phyloP scores from a whole-genome alignment of 2,888 invertebrate genomes.

The Drosophila mettleri region DNA sequence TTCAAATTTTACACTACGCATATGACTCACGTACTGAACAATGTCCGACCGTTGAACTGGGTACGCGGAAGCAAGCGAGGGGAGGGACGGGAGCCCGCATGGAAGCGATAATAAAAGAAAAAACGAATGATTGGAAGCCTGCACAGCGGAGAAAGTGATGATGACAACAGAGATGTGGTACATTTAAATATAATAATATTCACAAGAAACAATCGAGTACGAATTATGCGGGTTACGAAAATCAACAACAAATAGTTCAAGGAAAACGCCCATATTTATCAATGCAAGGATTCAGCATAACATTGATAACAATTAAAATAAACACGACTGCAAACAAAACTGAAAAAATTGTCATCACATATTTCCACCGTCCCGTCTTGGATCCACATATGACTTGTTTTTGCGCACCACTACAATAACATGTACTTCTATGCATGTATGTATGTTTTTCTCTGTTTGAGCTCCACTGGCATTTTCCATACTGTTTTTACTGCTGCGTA shows the following conservation, averaged over 20 bases:
- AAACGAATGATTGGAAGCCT: constrained; percentile 38
- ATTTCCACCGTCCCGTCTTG: constrained; percentile 12
- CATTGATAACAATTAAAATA: constrained; percentile 19
- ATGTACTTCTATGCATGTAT: constrained; percentile 43
- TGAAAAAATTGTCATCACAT: constrained; percentile 26
- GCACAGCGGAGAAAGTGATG: constrained; percentile 57
- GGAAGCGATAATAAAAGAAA: constrained; percentile 52
- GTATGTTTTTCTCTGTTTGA: constrained; percentile 55
- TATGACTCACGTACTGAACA: constrained; percentile 48
- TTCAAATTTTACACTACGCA: constrained; percentile 17
- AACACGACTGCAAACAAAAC: constrained; percentile 25
- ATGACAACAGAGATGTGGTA: constrained; percentile 36
- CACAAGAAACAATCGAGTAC: constrained; percentile 10
- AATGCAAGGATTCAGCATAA: constrained; percentile 8
- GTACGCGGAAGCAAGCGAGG: constrained; percentile 15
- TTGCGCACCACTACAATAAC: constrained; percentile 57
- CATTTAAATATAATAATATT: constrained; percentile 30
- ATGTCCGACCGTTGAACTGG: constrained; percentile 46
- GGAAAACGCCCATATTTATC: constrained; percentile 55
- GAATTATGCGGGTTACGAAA: constrained; percentile 11
- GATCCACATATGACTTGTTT: constrained; percentile 66
- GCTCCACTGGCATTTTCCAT: constrained; percentile 71
- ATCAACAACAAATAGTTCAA: constrained; percentile 11
- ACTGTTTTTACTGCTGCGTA: constrained; percentile 67
- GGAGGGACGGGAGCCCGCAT: constrained; percentile 51